Percentiles rank a stretch among this genome's conserved stretches.
Evolutionary conservation across 2,797 vertebrate species (phyloP).

Genomic region (Hylomyscus alleni): DNA sequence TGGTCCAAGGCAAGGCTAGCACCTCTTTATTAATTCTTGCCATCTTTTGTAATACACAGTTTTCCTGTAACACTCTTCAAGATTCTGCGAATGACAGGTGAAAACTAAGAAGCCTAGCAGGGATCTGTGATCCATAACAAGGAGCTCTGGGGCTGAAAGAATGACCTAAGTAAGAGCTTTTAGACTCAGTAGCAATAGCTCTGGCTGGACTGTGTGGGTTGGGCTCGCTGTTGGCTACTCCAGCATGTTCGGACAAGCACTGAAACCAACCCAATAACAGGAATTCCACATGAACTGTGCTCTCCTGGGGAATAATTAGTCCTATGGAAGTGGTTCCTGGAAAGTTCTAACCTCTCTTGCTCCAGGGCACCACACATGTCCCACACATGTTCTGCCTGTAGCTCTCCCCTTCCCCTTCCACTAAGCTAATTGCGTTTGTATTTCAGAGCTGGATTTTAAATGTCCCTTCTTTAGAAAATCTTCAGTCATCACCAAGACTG

Average conservation of each 20-base stretch:
- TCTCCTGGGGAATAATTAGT: conserved; percentile 58
- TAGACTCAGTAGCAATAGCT: background rate
- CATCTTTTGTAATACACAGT: background rate
- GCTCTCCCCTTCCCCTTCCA: background rate
- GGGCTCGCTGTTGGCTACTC: background rate
- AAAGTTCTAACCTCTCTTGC: conserved; percentile 55
- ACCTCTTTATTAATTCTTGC: background rate
- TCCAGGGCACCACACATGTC: conserved; percentile 38
- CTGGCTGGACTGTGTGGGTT: background rate
- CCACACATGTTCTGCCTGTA: conserved; percentile 56
- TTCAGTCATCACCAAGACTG: background rate
- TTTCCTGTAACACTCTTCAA: background rate
- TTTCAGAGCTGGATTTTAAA: conserved; percentile 42
- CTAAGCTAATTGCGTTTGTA: conserved; percentile 28
- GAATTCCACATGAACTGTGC: background rate
- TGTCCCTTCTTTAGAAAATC: conserved; percentile 25
- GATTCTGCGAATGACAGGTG: background rate
- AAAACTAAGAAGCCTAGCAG: conserved; percentile 23
- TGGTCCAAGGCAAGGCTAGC: background rate
- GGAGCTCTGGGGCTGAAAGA: background rate
- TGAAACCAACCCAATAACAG: background rate
- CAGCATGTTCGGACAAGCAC: background rate
- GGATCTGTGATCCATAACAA: background rate
- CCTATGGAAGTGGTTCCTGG: conserved; percentile 39
- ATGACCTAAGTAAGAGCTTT: background rate